phyloP scores from a whole-genome alignment of 2,888 invertebrate genomes.

The Caenorhabditis plicata region DNA sequence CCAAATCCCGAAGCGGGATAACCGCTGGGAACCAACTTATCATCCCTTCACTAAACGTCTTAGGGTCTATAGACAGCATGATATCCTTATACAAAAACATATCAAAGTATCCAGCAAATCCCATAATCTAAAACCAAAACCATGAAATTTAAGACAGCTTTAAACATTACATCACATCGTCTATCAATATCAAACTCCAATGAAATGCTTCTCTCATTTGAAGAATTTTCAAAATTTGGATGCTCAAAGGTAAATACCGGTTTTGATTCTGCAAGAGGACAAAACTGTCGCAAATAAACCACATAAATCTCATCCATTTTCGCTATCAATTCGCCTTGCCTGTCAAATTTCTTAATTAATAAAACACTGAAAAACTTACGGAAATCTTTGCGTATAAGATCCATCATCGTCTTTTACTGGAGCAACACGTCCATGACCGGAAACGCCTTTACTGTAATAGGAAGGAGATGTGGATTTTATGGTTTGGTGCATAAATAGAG shows the following conservation, averaged over 20 bases:
- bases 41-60: constrained; percentile 86
- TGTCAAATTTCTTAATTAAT: constrained; percentile 4
- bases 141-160: not conserved
- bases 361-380: constrained; percentile 24
- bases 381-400: constrained; percentile 26
- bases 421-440: constrained; percentile 30
- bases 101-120: constrained; percentile 94
- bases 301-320: constrained; percentile 83
- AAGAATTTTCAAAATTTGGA: constrained; percentile 75
- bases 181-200: constrained; percentile 32
- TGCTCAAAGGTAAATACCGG: constrained; percentile 83
- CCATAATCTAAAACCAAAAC: constrained; percentile 68
- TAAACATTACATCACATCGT: constrained; percentile 22
- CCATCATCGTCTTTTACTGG: constrained; percentile 30
- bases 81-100: constrained; percentile 82
- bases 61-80: constrained; percentile 77
- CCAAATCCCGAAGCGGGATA: constrained; percentile 74
- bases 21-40: constrained; percentile 97
- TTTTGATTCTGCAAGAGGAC: constrained; percentile 67
- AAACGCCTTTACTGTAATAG: constrained; percentile 26
- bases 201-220: constrained; percentile 23
- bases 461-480: constrained; percentile 21
- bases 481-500: constrained; percentile 74
- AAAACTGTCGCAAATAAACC: constrained; percentile 83
- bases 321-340: constrained; percentile 11